Evolutionary conservation across 1,140 invertebrate genomes (phyloP).

Genomic region (Nasonia giraulti): DNA sequence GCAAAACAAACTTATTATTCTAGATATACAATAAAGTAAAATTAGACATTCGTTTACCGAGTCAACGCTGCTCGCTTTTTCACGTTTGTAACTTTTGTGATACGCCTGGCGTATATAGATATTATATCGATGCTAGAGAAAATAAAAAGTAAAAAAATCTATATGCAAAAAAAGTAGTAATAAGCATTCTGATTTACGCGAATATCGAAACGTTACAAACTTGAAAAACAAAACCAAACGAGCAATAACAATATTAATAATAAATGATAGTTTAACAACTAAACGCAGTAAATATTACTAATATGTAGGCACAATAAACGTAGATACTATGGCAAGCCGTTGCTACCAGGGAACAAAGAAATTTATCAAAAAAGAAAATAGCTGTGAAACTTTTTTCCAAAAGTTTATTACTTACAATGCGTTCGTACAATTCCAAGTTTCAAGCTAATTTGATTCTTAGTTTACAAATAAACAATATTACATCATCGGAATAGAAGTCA

Average conservation of each 20-base stretch:
- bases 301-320: constrained; percentile 72
- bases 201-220: constrained; percentile 53
- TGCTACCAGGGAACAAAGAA: constrained; percentile 70
- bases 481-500: constrained; percentile 30
- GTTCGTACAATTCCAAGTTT: constrained; percentile 63
- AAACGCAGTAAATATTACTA: constrained; percentile 55
- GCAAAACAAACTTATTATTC: background rate
- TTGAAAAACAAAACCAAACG: constrained; percentile 55
- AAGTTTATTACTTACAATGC: constrained; percentile 64
- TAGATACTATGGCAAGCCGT: constrained; percentile 64
- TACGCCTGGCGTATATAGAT: background rate
- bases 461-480: constrained; percentile 41
- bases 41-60: constrained; percentile 1
- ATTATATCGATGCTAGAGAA: constrained; percentile 27
- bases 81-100: constrained; percentile 7
- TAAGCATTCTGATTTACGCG: constrained; percentile 59
- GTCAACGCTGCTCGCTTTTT: constrained; percentile 7
- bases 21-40: constrained; percentile 1
- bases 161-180: constrained; percentile 53
- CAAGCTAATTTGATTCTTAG: constrained; percentile 49
- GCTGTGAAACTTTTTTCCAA: constrained; percentile 64
- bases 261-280: constrained; percentile 56
- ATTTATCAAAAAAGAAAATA: constrained; percentile 54
- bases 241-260: constrained; percentile 63
- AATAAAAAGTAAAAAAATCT: constrained; percentile 52